Evolutionary conservation across 2,888 invertebrate species (phyloP), one percentile per base, ranked within the genome.

Genomic region (Campoletis raptor): DNA sequence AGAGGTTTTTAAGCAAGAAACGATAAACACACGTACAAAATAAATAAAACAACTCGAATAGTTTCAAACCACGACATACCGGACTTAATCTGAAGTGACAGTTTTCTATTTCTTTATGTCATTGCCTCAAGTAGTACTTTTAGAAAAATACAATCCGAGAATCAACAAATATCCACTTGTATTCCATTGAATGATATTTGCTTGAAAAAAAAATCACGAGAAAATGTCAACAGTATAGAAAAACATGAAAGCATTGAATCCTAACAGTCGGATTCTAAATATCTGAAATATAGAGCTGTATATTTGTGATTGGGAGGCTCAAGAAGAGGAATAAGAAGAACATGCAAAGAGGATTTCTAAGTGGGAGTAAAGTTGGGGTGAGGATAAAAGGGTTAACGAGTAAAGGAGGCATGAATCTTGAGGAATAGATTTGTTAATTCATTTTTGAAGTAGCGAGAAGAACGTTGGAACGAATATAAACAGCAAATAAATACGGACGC

Each of bases 401-500:
- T 52, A 36, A 52, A 77, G 66, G 36, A 64, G 52, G 10, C n/a
- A 37, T 36, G 52, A 52, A 24, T 40, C 67, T 52, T 24, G 52
- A 54, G 52, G 54, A 40, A n/a, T 12, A 45, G 30, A 79, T 57
- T 69, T 79, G 57, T n/a, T 36, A 66, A 45, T 40, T 30, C 24
- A 15, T 67, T 57, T 54, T 40, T 69, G 37, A 83, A 81, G 80
- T 73, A 83, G 76, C 80, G 45, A 80, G 72, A 48, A 52, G 15
- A 52, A 86, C 73, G 77, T 84, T 36, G 77, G 61, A 52, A 77
- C 72, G 66, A 81, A 82, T 84, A 87, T 88, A 88, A 90, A 89
- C 86, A 87, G 83, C 85, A 90, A 90, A 91, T 92, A 91, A 91
- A 92, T 90, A 90, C 89, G 89, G 83, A 90, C 90, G 91, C 92